A percentile compares a stretch with the other conserved stretches of the same genome.
These are phyloP conservation scores for Apolygus lucorum DNA, from an alignment of 1,140 invertebrate species.

Conservation along the genomic window DNA sequence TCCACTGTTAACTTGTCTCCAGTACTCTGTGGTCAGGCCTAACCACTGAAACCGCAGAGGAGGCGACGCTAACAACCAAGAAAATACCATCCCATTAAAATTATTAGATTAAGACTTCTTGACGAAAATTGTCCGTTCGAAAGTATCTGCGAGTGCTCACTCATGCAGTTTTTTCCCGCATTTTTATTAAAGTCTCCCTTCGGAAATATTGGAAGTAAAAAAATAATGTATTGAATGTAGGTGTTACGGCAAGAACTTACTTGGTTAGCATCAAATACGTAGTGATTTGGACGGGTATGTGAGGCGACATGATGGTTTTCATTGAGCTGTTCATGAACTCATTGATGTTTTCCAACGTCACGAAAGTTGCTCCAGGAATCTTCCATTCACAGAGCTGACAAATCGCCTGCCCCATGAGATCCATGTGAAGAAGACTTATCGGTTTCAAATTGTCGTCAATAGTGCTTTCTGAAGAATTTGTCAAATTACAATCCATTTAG, in stretches of 20 bases:
- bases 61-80: too few species aligned
- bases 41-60: too few species aligned
- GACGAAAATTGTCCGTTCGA: too few species aligned
- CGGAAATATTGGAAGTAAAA: background rate
- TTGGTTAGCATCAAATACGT: constrained; percentile 28
- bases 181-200: too few species aligned
- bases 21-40: too few species aligned
- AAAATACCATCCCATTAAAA: too few species aligned
- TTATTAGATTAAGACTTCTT: too few species aligned
- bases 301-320: constrained; percentile 22
- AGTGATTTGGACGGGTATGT: constrained; percentile 28
- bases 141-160: too few species aligned
- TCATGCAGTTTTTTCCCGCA: too few species aligned
- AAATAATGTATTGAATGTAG: background rate
- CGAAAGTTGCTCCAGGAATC: background rate
- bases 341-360: background rate
- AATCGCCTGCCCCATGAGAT: constrained; percentile 23
- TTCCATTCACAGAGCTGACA: constrained; percentile 4
- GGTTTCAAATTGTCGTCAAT: background rate
- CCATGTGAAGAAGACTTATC: constrained; percentile 17
- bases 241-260: too few species aligned
- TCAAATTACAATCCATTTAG: too few species aligned
- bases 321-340: constrained; percentile 14
- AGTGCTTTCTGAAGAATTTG: constrained; percentile 20
- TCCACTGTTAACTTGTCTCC: too few species aligned